Percentiles rank a stretch among this genome's conserved stretches.
Conservation (phyloP, 2,797 vertebrate genomes). For the Leptodactylus fallax region DNA sequence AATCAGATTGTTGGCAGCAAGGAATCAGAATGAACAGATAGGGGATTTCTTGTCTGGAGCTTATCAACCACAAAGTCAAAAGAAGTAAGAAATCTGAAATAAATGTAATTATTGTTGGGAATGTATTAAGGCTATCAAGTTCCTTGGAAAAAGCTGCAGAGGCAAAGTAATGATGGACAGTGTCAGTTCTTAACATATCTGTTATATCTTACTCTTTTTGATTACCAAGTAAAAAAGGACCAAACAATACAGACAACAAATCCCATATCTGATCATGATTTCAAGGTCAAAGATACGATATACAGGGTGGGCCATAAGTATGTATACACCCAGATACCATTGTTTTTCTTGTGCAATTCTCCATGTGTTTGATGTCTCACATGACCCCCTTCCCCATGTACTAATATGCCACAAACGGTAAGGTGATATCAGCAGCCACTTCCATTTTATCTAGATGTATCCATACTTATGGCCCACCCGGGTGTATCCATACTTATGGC, state of each 20-base stretch:
- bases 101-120: not conserved
- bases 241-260: not conserved
- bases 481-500: no score
- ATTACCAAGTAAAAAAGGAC: not conserved
- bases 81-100: not conserved
- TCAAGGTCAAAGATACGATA: not conserved
- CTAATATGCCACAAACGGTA: no score
- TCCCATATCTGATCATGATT: not conserved
- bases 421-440: no score
- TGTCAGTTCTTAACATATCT: not conserved
- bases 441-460: no score
- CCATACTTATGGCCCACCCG: no score
- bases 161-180: not conserved
- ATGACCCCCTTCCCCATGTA: no score
- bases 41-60: not conserved
- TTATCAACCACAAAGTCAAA: not conserved
- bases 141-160: not conserved
- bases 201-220: not conserved
- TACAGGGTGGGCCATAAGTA: no score
- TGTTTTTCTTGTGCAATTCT: no score
- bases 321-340: no score
- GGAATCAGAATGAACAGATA: not conserved
- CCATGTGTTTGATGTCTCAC: no score
- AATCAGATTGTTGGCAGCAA: constrained; percentile 31
- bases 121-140: not conserved